A percentile compares a stretch with the other conserved stretches of the same genome.
These are phyloP conservation scores for Pelosia muscerda DNA, from an alignment of 2,888 invertebrate species.

Conservation along the genomic window DNA sequence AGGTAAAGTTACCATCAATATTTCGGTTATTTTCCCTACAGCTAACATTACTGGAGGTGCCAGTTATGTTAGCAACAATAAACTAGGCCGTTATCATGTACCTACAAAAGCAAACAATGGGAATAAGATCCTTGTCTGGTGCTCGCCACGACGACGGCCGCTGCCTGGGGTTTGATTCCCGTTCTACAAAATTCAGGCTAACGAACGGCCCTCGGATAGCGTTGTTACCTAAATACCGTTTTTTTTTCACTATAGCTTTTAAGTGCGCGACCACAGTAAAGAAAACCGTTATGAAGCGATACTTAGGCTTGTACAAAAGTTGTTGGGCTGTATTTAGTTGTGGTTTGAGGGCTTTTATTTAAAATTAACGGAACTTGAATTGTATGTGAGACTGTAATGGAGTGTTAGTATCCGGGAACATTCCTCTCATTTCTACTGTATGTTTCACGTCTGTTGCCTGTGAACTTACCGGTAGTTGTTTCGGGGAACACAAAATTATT, in stretches of 20 bases:
- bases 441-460: neutral
- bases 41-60: too few species aligned
- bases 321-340: slow-evolving; percentile 13
- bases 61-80: slow-evolving; percentile 60
- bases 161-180: slow-evolving; percentile 75
- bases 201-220: slow-evolving; percentile 69
- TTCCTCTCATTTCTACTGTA: neutral
- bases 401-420: slow-evolving; percentile 7
- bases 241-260: slow-evolving; percentile 58
- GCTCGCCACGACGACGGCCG: slow-evolving; percentile 71
- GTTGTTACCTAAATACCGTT: slow-evolving; percentile 69
- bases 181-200: slow-evolving; percentile 79
- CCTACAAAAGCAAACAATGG: slow-evolving; percentile 76
- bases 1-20: neutral
- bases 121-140: slow-evolving; percentile 77
- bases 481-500: too few species aligned
- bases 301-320: slow-evolving; percentile 25
- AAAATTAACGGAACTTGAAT: slow-evolving; percentile 13
- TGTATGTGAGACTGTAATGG: slow-evolving; percentile 50
- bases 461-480: neutral
- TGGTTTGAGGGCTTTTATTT: slow-evolving; percentile 20
- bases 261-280: slow-evolving; percentile 29
- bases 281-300: slow-evolving; percentile 42
- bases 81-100: slow-evolving; percentile 74
- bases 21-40: slow-evolving; percentile 13